These are phyloP conservation scores for Myopa tessellatipennis DNA, from an alignment of 2,888 invertebrate genomes.

Conservation along the genomic window DNA sequence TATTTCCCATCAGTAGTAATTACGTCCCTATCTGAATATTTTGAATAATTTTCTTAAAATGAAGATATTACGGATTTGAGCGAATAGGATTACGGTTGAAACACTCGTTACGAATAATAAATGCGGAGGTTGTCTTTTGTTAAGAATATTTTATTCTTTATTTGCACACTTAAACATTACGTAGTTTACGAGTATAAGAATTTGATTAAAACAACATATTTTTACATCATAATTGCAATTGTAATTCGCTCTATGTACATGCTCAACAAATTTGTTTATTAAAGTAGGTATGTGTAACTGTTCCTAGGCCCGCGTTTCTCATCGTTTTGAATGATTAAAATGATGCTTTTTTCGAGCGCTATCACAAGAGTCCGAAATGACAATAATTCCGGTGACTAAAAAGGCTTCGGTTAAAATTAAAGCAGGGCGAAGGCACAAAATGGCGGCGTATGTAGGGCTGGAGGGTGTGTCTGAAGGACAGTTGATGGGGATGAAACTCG, in stretches of 20 bases:
- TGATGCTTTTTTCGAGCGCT: constrained; percentile 53
- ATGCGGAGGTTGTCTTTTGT: constrained; percentile 48
- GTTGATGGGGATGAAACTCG: background rate
- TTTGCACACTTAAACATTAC: constrained; percentile 64
- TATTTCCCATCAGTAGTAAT: too few species aligned
- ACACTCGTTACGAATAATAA: background rate
- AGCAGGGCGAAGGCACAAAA: background rate
- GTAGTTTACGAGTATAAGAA: constrained; percentile 52
- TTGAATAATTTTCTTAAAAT: too few species aligned
- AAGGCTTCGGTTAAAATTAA: background rate
- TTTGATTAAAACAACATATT: constrained; percentile 48
- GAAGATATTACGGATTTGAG: too few species aligned
- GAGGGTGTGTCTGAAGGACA: constrained; percentile 21
- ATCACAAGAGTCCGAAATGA: constrained; percentile 67
- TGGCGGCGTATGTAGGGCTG: background rate
- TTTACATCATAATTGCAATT: constrained; percentile 11
- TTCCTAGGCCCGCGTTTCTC: constrained; percentile 42
- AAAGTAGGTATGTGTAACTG: background rate
- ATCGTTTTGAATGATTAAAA: constrained; percentile 29
- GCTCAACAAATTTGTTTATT: constrained; percentile 24
- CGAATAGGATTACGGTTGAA: too few species aligned
- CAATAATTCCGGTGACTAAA: constrained; percentile 63
- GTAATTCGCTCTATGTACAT: constrained; percentile 43
- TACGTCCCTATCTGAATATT: too few species aligned
- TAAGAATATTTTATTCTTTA: constrained; percentile 67